phyloP scores from a whole-genome alignment of 2,797 vertebrate species.

The Enteromius fasciolatus region DNA sequence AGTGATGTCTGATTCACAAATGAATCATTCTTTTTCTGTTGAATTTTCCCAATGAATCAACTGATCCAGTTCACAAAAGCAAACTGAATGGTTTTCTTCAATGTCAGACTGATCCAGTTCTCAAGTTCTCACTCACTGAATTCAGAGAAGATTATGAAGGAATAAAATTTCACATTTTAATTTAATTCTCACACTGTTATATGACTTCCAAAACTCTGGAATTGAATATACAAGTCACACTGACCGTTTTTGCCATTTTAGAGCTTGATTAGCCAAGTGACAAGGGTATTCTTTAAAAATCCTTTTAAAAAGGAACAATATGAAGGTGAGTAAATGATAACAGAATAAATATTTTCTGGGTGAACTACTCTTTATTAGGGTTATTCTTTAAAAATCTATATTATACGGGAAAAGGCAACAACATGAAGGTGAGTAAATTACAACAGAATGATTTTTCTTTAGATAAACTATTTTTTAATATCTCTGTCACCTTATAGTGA shows the following conservation, averaged over 20 bases:
- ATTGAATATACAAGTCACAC: background rate
- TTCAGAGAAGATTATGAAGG: background rate
- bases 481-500: conserved; percentile 32
- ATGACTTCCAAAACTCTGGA: background rate
- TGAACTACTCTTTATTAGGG: background rate
- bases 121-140: background rate
- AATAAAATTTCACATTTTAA: background rate
- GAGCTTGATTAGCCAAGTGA: background rate
- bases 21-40: too few relatives aligned
- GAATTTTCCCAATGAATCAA: background rate
- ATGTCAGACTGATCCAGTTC: background rate
- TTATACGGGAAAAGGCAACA: background rate
- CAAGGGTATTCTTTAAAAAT: background rate
- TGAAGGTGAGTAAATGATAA: background rate
- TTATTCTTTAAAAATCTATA: background rate
- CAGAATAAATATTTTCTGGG: background rate
- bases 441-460: background rate
- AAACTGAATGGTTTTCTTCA: background rate
- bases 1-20: background rate
- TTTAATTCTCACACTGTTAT: background rate
- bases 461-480: background rate
- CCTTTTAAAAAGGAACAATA: background rate
- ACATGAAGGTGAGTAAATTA: background rate
- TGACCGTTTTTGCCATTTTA: background rate
- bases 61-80: background rate